Evolutionary conservation across 2,888 invertebrate genomes (phyloP).

Genomic region (Athalia circularis): DNA sequence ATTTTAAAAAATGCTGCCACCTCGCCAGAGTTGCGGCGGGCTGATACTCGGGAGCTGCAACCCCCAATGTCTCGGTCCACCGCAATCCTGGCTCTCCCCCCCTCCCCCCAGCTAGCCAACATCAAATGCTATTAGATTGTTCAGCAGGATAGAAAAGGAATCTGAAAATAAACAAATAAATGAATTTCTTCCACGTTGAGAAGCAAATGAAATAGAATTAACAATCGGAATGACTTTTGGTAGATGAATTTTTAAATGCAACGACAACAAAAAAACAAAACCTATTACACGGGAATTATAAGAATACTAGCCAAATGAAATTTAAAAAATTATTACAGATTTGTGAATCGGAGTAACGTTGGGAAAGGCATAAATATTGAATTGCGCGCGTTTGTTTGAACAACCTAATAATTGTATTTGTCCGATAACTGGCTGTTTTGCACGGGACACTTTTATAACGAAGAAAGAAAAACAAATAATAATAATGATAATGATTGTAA

Average conservation of each 20-base stretch:
- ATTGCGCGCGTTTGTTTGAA: constrained; percentile 36
- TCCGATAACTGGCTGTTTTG: constrained; percentile 68
- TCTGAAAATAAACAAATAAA: constrained; percentile 61
- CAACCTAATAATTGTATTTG: constrained; percentile 69
- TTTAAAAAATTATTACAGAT: not conserved
- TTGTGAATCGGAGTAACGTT: too few relatives aligned
- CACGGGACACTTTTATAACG: constrained; percentile 71
- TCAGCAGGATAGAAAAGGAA: constrained; percentile 57
- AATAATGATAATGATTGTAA: not conserved
- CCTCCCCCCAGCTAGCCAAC: constrained; percentile 62
- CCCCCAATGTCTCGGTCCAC: constrained; percentile 68
- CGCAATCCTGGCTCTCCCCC: constrained; percentile 67
- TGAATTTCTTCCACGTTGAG: not conserved
- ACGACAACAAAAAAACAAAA: too few relatives aligned
- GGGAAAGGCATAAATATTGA: not conserved
- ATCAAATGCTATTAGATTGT: constrained; percentile 72
- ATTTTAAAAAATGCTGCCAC: constrained; percentile 62
- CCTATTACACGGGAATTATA: too few relatives aligned
- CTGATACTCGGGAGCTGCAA: constrained; percentile 62
- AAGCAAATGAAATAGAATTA: too few relatives aligned
- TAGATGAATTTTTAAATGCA: too few relatives aligned
- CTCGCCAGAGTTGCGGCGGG: constrained; percentile 71
- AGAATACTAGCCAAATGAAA: constrained; percentile 2
- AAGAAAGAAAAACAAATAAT: constrained; percentile 50
- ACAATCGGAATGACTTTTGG: too few relatives aligned